Conservation (phyloP, 2,888 invertebrate species). For the Seira ritae region DNA sequence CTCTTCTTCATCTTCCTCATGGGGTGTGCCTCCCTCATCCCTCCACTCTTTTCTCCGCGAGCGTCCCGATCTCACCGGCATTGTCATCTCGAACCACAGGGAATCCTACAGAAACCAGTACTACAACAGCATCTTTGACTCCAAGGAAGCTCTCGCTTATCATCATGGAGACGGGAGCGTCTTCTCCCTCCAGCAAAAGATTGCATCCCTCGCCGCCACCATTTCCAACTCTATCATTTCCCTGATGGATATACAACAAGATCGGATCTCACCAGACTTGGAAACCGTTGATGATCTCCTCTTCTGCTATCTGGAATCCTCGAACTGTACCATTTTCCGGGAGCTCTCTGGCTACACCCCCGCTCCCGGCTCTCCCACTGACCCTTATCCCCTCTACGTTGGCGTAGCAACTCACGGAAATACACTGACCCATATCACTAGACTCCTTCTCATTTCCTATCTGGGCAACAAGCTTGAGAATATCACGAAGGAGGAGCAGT, state of each 20-base stretch:
- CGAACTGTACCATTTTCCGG: slow-evolving; percentile 83
- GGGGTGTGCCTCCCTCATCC: slow-evolving; percentile 66
- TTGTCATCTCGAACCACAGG: slow-evolving; percentile 32
- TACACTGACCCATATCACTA: slow-evolving; percentile 79
- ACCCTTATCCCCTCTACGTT: slow-evolving; percentile 80
- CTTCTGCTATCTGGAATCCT: slow-evolving; percentile 85
- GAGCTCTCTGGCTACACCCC: slow-evolving; percentile 23
- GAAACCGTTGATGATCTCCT: slow-evolving; percentile 83
- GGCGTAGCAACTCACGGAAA: slow-evolving; percentile 78
- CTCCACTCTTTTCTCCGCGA: slow-evolving; percentile 38
- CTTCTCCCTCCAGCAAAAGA: slow-evolving; percentile 80
- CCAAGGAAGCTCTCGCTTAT: slow-evolving; percentile 21
- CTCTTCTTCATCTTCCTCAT: no score
- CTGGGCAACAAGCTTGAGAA: slow-evolving; percentile 74
- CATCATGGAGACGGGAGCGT: not conserved
- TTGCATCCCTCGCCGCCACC: slow-evolving; percentile 82
- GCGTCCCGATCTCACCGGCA: not conserved
- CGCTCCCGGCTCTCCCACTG: slow-evolving; percentile 70
- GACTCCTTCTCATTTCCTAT: slow-evolving; percentile 81
- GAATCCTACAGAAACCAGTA: slow-evolving; percentile 15
- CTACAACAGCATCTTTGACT: slow-evolving; percentile 43
- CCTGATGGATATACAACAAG: not conserved
- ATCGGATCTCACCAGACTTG: slow-evolving; percentile 30
- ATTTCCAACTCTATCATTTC: slow-evolving; percentile 81
- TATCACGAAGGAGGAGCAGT: slow-evolving; percentile 76